Base-by-base conservation (phyloP, 1,140 invertebrate species). In the Conus ventricosus region DNA sequence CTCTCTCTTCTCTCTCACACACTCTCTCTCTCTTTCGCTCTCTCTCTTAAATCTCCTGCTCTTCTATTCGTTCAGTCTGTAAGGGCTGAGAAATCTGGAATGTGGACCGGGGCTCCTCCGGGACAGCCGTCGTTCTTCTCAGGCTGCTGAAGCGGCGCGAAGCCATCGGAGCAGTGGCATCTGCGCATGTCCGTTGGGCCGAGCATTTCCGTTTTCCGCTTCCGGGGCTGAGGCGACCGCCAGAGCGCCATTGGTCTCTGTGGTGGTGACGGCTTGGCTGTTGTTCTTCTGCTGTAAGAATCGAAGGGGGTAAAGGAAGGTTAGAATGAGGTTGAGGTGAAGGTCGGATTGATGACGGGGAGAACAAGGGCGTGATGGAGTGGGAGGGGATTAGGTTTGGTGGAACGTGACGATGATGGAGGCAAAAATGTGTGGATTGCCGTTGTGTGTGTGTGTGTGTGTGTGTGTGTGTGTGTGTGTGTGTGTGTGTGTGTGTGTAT, bases 131-230 rank as follows among this genome's bases (percentile, higher is more conserved):
- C 17, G 67, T 71, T 71, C 67, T 71, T 6, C 67, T 13, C 67
- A 71, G 67, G 67, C 67, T 71, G 67, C 67, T 71, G 13, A 71
- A 71, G 67, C 67, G 67, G 13, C 67, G 67, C 67, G 67, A 20
- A 20, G 67, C 67, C 67, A 23, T 20, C 67, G 11, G 11, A 71
- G 67, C 67, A 71, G 67, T 6, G 67, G 67, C 67, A 71, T 71
- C 67, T 71, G 67, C 67, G 67, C 78, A 53, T 53, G 78, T 80
- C 51, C 78, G 51, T 80, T 76, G 67, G 20, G 67, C 67, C 67
- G 67, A 71, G 67, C 67, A 23, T 20, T 71, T 71, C 67, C 67
- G 67, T 71, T 71, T 71, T 71, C 67, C 67, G 67, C 67, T 71
- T 71, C 67, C 67, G 67, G 17, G 6, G 6, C 67, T 20, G 67